Evolutionary conservation across 2,888 invertebrate species (phyloP), one percentile per base, ranked within the genome.

Genomic region (Drosophila atripex): DNA sequence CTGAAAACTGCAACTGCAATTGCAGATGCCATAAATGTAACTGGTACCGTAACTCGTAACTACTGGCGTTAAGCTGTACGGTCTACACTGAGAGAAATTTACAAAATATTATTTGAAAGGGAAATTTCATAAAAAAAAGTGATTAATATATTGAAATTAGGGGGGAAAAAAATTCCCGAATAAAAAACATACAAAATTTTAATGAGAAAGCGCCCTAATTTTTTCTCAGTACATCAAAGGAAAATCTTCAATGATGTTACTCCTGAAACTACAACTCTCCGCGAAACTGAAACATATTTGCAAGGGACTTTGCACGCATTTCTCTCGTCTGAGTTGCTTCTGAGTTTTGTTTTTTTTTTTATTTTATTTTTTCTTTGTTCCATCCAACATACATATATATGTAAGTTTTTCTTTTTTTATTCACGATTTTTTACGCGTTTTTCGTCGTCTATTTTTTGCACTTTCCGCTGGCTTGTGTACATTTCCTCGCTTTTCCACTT

Each of bases 201-300:
- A 18, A 18, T 18, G 18, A 18, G 18, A 28, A n/a, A n/a, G n/a
- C 0, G 1, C 32, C 3, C 12, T 11, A 12, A 9, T 11, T 32
- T n/a, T 32, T 32, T 32, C n/a, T 0, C 3, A 16, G 16, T 39
- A 9, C 39, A 14, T 39, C 39, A 14, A 16, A 16, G 39, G 8
- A 14, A 39, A 39, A 14, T 39, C 39, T 39, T 14, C 3, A 39
- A 16, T 8, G 39, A 39, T 39, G 14, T 39, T 7, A 8, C 39
- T 16, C 14, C 54, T 21, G 53, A 43, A 76, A 73, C 56, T 74
- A 65, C 47, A 58, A 49, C 52, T 65, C 46, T 53, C 71, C 61
- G 60, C 63, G 49, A 64, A 78, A 73, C 71, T 76, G 56, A 78
- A 80, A 78, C 79, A 78, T 72, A 69, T 78, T 76, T 63, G 47